Conservation (phyloP, 2,113 vertebrate genomes). For the Malurus cyaneus region DNA sequence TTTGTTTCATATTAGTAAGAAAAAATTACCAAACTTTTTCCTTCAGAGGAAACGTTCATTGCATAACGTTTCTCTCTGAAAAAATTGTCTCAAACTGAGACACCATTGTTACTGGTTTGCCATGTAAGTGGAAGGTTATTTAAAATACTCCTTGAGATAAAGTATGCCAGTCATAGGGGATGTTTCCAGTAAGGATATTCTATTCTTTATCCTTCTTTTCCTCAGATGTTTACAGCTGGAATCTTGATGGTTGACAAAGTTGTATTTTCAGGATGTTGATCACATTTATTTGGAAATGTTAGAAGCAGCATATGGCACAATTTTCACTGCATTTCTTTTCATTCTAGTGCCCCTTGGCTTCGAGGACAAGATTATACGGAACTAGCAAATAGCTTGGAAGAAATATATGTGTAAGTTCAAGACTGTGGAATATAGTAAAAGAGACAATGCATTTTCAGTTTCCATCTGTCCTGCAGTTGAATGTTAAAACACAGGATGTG, state of each 20-base stretch:
- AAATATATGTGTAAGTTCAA: slow-evolving; percentile 91
- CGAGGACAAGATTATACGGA: slow-evolving; percentile 81
- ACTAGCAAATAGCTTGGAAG: slow-evolving; percentile 89
- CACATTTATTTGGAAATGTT: neutral
- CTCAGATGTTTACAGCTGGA: neutral
- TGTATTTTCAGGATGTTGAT: neutral
- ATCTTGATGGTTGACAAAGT: neutral
- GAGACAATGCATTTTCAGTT: neutral
- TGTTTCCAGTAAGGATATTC: neutral
- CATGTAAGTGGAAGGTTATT: neutral
- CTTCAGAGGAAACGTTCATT: too few relatives aligned
- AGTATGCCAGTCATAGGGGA: rapidly evolving
- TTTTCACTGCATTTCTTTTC: slow-evolving; percentile 51
- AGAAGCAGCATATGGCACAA: neutral
- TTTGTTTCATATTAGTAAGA: too few relatives aligned
- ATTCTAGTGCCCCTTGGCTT: slow-evolving; percentile 91
- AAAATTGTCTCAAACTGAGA: too few relatives aligned
- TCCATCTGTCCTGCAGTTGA: neutral
- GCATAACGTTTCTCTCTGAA: too few relatives aligned
- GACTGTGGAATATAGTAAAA: neutral
- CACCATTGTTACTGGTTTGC: neutral
- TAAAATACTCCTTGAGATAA: neutral
- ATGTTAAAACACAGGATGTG: neutral
- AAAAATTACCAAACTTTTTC: too few relatives aligned
- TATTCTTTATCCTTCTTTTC: neutral